Base-by-base conservation (phyloP, 2,797 vertebrate species). In the Rallus crepitans region DNA sequence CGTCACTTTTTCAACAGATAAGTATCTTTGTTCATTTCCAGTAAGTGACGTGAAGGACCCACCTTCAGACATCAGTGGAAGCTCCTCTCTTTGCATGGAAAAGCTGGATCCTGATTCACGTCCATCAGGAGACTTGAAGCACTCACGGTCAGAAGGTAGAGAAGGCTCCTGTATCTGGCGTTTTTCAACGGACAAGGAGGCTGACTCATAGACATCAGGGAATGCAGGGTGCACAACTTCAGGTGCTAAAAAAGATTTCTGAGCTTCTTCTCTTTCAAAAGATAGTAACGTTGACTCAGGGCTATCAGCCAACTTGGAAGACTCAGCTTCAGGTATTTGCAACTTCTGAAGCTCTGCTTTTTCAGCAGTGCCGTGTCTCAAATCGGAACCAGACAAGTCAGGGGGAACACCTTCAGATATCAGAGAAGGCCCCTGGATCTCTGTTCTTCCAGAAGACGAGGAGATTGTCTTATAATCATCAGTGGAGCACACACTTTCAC, bases 201-300 rank as follows among this genome's bases (percentile, higher is more conserved):
- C 11, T 15, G 80, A 89, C 83, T 84, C 80, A 39, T 19, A 83
- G 42, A 18, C 96, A 79, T 97, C 96, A 37, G 96, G 91, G 68
- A 97, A 96, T 1, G 47, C 94, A 65, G 97, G 96, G n/a, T n/a
- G 64, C 53, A 95, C 92, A 95, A 91, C 96, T 78, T 97, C 93
- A 83, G 97, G 93, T 17, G 95, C 95, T 65, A 94, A 48, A 1
- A 94, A 94, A 95, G 96, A 93, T 25, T 97, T 94, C 10, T 80
- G 88, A 84, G 40, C 10, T 47, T 95, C 94, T 80, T 12, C 8
- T 50, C 50, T 40, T 65, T 86, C 91, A 76, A 16, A 92, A 82
- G 98, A 98, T 35, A 84, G 94, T 53, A 96, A 97, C 90, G 94
- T 59, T 50, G 61, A 37, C 45, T 59, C 52, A 33, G 53, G 30